These are phyloP conservation scores for Cyphomyrus discorhynchus DNA, from an alignment of 2,113 vertebrate species.

Conservation along the genomic window DNA sequence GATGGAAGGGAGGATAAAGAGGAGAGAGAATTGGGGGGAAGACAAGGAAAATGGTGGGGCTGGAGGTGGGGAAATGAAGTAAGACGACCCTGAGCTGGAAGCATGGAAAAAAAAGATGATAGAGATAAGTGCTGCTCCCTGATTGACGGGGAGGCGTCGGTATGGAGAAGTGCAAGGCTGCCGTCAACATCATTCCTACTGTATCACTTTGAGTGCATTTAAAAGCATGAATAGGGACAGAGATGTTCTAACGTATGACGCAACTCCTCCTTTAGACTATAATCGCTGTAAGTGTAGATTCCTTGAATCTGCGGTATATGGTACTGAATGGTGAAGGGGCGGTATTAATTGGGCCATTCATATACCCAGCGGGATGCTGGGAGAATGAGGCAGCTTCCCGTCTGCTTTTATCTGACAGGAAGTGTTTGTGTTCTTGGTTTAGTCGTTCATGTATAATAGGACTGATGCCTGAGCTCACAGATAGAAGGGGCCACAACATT, in stretches of 20 bases:
- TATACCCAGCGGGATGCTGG: not conserved
- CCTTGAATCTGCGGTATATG: not conserved
- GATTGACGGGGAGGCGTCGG: not conserved
- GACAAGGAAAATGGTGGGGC: not conserved
- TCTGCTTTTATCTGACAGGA: not conserved
- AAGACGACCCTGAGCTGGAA: not conserved
- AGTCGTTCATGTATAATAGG: not conserved
- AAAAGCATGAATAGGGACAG: not conserved
- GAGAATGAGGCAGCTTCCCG: not conserved
- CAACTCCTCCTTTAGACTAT: not conserved
- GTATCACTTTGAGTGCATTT: not conserved
- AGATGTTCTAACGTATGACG: not conserved
- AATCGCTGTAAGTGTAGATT: not conserved
- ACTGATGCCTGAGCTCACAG: not conserved
- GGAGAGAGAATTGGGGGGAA: slow-evolving; percentile 42
- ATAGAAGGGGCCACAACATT: not conserved
- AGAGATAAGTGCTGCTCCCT: not conserved
- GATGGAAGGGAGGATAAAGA: slow-evolving; percentile 66
- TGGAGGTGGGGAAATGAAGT: not conserved
- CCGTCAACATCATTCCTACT: not conserved
- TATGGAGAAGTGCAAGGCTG: not conserved
- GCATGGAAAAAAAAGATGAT: not conserved
- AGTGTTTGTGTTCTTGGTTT: not conserved
- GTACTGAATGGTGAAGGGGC: not conserved
- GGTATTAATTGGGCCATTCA: not conserved